Percentiles rank a stretch among this genome's conserved stretches.
Conservation (phyloP, 1,140 invertebrate species). For the Rhyzopertha dominica region DNA sequence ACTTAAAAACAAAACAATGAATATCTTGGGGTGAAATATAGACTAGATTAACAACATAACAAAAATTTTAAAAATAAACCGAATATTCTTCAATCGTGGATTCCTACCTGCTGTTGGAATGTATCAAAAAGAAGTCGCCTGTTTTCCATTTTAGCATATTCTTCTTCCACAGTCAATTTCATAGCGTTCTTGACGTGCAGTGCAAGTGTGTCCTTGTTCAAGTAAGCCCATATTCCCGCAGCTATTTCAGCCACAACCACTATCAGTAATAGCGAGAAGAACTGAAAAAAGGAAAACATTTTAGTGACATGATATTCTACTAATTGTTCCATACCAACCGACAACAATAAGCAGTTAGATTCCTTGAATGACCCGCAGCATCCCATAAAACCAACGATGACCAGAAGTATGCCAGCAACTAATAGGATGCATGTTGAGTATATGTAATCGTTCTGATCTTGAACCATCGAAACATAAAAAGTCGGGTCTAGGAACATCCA, state of each 20-base stretch:
- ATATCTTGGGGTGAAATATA: neutral
- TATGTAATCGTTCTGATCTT: slow-evolving; percentile 63
- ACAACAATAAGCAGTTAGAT: slow-evolving; percentile 79
- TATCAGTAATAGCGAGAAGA: slow-evolving; percentile 68
- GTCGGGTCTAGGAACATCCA: slow-evolving; percentile 75
- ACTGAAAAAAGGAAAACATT: slow-evolving; percentile 54
- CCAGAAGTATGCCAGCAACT: slow-evolving; percentile 71
- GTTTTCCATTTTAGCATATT: slow-evolving; percentile 59
- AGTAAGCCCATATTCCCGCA: slow-evolving; percentile 67
- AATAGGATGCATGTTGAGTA: slow-evolving; percentile 72
- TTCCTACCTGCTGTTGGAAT: slow-evolving; percentile 59
- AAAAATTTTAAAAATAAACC: slow-evolving; percentile 2
- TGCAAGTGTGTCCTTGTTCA: slow-evolving; percentile 61
- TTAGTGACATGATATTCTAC: no score
- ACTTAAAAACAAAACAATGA: neutral
- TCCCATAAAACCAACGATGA: slow-evolving; percentile 82
- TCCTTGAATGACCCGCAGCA: slow-evolving; percentile 86
- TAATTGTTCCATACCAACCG: slow-evolving; percentile 55
- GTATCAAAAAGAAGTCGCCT: slow-evolving; percentile 63
- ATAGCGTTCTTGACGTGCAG: slow-evolving; percentile 57
- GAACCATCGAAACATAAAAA: slow-evolving; percentile 64
- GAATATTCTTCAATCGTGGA: neutral
- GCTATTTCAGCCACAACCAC: slow-evolving; percentile 74
- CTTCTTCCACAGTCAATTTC: slow-evolving; percentile 60
- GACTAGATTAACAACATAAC: neutral